phyloP scores from a whole-genome alignment of 2,113 vertebrate genomes.

The Acrocephalus arundinaceus region DNA sequence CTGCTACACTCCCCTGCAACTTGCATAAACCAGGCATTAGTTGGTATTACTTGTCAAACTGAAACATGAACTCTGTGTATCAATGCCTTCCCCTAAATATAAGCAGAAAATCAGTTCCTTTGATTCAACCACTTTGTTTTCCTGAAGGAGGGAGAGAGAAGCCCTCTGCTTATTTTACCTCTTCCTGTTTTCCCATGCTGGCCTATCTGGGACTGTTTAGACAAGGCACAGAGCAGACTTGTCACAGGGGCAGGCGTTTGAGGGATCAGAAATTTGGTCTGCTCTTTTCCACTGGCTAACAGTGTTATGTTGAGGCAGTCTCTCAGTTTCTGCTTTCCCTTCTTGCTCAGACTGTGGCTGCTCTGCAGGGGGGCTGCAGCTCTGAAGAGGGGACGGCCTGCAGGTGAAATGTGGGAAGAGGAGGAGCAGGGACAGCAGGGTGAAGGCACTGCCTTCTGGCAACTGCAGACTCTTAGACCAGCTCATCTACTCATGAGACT shows the following conservation, averaged over 20 bases:
- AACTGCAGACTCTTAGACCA: not conserved
- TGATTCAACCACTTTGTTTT: not conserved
- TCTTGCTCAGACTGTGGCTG: not conserved
- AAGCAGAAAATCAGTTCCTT: conserved; percentile 7
- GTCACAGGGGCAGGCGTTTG: not conserved
- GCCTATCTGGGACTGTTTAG: not conserved
- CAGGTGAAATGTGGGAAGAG: accelerated
- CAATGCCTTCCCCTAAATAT: not conserved
- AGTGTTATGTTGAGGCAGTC: not conserved
- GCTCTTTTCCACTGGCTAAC: not conserved
- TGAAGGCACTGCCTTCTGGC: not conserved
- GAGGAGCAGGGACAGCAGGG: not conserved
- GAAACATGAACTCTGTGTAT: not conserved
- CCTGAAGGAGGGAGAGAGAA: not conserved
- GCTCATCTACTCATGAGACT: not conserved
- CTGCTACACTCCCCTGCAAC: not conserved
- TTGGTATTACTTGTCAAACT: not conserved
- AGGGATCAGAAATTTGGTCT: not conserved
- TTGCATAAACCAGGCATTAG: not conserved
- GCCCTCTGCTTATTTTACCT: not conserved
- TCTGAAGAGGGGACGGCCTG: not conserved
- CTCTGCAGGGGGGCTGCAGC: not conserved
- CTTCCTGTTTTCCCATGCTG: not conserved
- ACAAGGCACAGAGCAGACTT: not conserved
- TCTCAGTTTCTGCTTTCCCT: not conserved